Evolutionary conservation across 2,797 vertebrate species (phyloP), one percentile per base, ranked within the genome.

Genomic region (Danio albolineatus): DNA sequence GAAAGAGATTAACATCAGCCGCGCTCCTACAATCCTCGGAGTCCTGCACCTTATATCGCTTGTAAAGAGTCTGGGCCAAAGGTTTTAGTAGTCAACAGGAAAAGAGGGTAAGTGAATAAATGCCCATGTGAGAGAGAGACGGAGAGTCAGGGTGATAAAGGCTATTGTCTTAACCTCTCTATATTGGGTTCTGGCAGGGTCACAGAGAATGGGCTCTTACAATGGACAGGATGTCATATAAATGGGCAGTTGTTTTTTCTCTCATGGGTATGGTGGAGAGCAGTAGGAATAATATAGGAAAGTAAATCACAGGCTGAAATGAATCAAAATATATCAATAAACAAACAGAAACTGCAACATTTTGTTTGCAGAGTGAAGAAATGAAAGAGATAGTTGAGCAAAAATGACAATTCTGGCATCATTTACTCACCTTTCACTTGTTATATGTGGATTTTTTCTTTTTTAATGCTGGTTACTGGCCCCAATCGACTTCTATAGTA

Each of bases 161-260:
- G 86, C 86, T 77, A 90, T 90, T 90, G 91, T 91, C 80, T 87
- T 75, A 73, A 88, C 89, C 89, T 89, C 79, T 87, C 88, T 88
- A 85, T 85, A 43, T 85, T 89, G 89, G 87, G 89, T 86, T 87
- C 89, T 77, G 77, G 76, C 67, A 62, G 86, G 89, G 89, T 86
- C 86, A 85, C 77, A 2, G 85, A 86, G 81, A 85, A 77, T 17
- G 53, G 6, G 75, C 0, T 69, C 81, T 83, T 75, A 92, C 90
- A 91, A 90, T 89, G 79, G 86, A 84, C 91, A 89, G 91, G 91
- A 91, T 91, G 62, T 82, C 85, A 72, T 85, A 87, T 81, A 88
- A 86, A 84, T 83, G 82, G 84, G 39, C 86, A 81, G 88, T 90
- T 90, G 87, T 90, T 87, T 76, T 44, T 82, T 69, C 16, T 74